Base-by-base conservation (phyloP, 2,888 invertebrate genomes). In the Drosophila yooni region DNA sequence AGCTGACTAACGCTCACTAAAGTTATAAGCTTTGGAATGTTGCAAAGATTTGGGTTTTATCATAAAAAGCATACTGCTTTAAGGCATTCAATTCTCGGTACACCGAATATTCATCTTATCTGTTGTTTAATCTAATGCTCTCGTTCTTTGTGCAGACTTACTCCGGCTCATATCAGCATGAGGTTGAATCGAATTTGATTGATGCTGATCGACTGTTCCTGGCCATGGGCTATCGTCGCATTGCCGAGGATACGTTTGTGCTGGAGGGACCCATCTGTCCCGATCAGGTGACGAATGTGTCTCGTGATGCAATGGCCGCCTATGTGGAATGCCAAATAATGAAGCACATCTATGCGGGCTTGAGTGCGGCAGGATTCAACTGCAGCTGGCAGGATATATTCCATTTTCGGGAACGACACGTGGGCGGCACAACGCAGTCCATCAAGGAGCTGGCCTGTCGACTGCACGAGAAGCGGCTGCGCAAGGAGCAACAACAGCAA, bases 261-360 rank as follows among this genome's bases (percentile, higher is more conserved):
- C 93, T 97, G 18, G 95, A 96, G 70, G 96, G 95, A 10, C 97
- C 97, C 29, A 95, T 97, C 68, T 97, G 97, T 91, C 97, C 97
- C 0, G 97, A 97, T 92, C 95, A 95, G 93, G 96, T 97, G 4
- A 95, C 96, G 25, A 95, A 95, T 71, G 96, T 98, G 3, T 97
- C 97, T 0, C 94, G 96, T 62, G 98, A 98, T 92, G 97, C 97
- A 21, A 95, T 98, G 83, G 95, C 97, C 34, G 98, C 98, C 27
- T 96, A 96, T 92, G 96, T 97, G 52, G 98, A 98, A 94, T 97
- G 97, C 90, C 96, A 97, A 95, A 96, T 97, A 89, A 94, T 97
- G 94, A 96, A 96, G 70, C 88, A 92, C 70, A 94, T 95, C 72
- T 96, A 97, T 81, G 96, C 96, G 95, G 96, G 97, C 90, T 94